Percentiles rank a stretch among this genome's conserved stretches.
These are phyloP conservation scores for Proterorhinus semilunaris DNA, from an alignment of 2,113 vertebrate species.

Conservation along the genomic window DNA sequence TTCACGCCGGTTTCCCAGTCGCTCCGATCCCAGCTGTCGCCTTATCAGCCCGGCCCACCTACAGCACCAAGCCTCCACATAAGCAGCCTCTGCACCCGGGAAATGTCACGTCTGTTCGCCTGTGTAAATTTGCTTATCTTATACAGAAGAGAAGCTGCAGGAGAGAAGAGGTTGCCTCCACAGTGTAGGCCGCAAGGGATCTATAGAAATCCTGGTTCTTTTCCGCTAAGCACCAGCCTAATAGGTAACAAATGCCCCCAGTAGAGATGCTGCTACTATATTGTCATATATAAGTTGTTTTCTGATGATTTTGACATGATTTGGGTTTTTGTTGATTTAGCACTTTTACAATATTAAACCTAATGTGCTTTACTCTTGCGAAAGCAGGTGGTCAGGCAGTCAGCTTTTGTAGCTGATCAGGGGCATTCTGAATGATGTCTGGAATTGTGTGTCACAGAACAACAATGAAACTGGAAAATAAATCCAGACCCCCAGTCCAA, in stretches of 20 bases:
- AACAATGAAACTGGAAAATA: too few relatives aligned
- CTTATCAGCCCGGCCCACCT: constrained; percentile 66
- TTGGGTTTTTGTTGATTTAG: too few relatives aligned
- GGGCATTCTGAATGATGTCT: too few relatives aligned
- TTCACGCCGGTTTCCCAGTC: constrained; percentile 43
- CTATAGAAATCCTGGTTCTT: constrained; percentile 55
- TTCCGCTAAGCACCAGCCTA: constrained; percentile 46
- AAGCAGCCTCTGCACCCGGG: constrained; percentile 47
- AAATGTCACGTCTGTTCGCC: constrained; percentile 61
- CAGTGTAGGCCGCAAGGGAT: constrained; percentile 37
- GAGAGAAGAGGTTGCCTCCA: constrained; percentile 44
- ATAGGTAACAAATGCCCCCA: constrained; percentile 60
- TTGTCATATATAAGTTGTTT: constrained; percentile 18
- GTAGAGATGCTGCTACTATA: constrained; percentile 34
- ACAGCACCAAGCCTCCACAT: constrained; percentile 45
- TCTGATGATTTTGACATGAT: neutral
- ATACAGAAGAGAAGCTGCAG: constrained; percentile 34
- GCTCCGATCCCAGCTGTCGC: constrained; percentile 41
- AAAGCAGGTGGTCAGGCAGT: too few relatives aligned
- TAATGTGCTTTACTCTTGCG: too few relatives aligned
- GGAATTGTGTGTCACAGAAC: too few relatives aligned
- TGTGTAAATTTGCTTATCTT: constrained; percentile 61
- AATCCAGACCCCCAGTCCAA: too few relatives aligned
- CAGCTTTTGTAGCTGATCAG: too few relatives aligned
- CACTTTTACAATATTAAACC: too few relatives aligned